These are phyloP conservation scores for Myiozetetes cayanensis DNA, from an alignment of 2,113 vertebrate genomes.

Conservation along the genomic window DNA sequence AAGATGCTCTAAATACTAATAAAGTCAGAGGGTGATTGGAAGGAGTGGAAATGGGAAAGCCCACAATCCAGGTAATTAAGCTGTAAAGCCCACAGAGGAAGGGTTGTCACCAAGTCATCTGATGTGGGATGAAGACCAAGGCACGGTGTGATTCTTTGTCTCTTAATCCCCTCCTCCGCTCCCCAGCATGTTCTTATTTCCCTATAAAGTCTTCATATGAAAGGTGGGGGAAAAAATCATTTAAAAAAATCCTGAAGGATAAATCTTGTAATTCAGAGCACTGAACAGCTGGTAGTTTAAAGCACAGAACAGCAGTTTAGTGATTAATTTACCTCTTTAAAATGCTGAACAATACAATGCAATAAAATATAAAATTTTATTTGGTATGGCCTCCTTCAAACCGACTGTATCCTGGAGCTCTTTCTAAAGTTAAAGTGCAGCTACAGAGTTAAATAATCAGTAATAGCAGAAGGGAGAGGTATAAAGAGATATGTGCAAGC, in stretches of 20 bases:
- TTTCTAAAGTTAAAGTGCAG: slow-evolving; percentile 37
- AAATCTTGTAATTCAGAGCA: slow-evolving; percentile 74
- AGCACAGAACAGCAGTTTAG: slow-evolving; percentile 71
- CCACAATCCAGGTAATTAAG: slow-evolving; percentile 66
- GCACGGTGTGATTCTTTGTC: slow-evolving; percentile 39
- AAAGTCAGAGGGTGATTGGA: slow-evolving; percentile 5
- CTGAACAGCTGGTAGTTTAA: slow-evolving; percentile 78
- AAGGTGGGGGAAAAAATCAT: not conserved
- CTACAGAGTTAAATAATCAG: slow-evolving; percentile 49
- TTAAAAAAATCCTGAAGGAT: slow-evolving; percentile 66
- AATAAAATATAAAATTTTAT: slow-evolving; percentile 56
- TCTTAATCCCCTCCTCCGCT: slow-evolving; percentile 48
- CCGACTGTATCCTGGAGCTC: not conserved
- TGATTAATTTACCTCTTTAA: slow-evolving; percentile 77
- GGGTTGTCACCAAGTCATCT: slow-evolving; percentile 63
- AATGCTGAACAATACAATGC: slow-evolving; percentile 68
- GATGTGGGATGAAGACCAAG: slow-evolving; percentile 57
- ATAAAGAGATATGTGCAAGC: not conserved
- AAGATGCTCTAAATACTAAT: slow-evolving; percentile 44
- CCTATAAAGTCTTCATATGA: slow-evolving; percentile 40
- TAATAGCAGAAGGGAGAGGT: slow-evolving; percentile 2
- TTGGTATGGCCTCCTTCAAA: slow-evolving; percentile 25
- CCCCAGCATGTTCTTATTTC: slow-evolving; percentile 53
- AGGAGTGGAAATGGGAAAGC: slow-evolving; percentile 34
- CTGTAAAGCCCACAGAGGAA: slow-evolving; percentile 59